phyloP scores from a whole-genome alignment of 1,140 invertebrate species.

The Atta colombica region DNA sequence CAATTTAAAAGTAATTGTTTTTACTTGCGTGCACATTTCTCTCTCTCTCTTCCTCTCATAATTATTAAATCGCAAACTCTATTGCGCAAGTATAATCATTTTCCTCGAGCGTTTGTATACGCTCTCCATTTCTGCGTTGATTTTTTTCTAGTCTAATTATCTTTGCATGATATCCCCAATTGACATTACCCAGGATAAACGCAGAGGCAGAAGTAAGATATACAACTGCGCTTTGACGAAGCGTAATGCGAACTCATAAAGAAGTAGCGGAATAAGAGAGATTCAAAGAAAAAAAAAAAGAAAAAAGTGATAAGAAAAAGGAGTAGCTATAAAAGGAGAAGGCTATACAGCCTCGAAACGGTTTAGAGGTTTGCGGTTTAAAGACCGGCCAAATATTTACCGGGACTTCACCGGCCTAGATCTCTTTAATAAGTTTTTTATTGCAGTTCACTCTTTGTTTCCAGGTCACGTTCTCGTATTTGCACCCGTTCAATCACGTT shows the following conservation, averaged over 20 bases:
- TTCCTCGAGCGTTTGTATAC: neutral
- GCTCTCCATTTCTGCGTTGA: neutral
- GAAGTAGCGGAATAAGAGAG: conserved; percentile 40
- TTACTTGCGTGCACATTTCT: neutral
- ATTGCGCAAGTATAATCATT: neutral
- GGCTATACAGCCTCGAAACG: conserved; percentile 74
- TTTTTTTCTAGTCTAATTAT: conserved; percentile 22
- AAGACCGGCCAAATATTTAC: conserved; percentile 81
- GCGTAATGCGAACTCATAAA: conserved; percentile 56
- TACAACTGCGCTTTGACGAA: conserved; percentile 34
- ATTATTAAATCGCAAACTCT: neutral
- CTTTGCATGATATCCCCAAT: conserved; percentile 32
- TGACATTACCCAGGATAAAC: conserved; percentile 48
- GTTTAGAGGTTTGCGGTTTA: conserved; percentile 65
- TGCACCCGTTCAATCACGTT: conserved; percentile 67
- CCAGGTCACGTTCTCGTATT: conserved; percentile 67
- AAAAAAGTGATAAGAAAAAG: conserved; percentile 16
- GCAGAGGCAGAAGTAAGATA: conserved; percentile 45
- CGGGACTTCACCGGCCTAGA: conserved; percentile 69
- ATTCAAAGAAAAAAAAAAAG: neutral
- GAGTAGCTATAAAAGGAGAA: conserved; percentile 10
- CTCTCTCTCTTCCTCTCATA: neutral
- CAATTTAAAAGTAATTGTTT: conserved; percentile 10
- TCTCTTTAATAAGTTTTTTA: conserved; percentile 82
- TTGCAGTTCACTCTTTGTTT: conserved; percentile 76